Base-by-base conservation (phyloP, 2,797 vertebrate species). In the Periparus ater region DNA sequence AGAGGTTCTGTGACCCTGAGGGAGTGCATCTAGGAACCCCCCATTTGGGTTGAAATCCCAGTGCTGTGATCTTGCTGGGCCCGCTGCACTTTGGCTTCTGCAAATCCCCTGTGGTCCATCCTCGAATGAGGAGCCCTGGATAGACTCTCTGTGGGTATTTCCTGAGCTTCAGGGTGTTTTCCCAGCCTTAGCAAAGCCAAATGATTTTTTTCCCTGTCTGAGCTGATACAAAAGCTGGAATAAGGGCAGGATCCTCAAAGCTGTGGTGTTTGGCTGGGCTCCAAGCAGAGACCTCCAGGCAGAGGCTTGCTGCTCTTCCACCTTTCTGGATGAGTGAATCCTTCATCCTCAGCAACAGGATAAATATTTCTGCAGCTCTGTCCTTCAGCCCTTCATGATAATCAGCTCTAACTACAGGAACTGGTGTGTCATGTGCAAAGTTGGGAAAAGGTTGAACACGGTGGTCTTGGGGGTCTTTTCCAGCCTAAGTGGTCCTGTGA, bases 31-130 rank as follows among this genome's bases (percentile, higher is more conserved):
- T 7, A 16, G 79, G 54, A 36, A 1, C 0, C 2, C 16, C 18
- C 6, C 1, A 0, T 11, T 22, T 0, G 0, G 26, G 26, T 21
- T 15, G 53, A 34, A 20, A 54, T 32, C 32, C 1, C 7, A 7
- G 26, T 16, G 54, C 34, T 34, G 7, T 1, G 17, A 17, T 30
- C n/a, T 63, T 45, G 21, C 45, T 0, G 9, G 63, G 8, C 60
- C 2, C 0, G 1, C 14, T 44, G 29, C 22, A 13, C 22, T 26
- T 63, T 23, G 57, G 18, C 17, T 55, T 50, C 62, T 83, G 36
- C 42, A 32, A 6, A 27, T 50, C 1, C 1, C 16, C 36, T 17
- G 42, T 1, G 3, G 4, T 50, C 15, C 42, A 8, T 34, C 48
- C 50, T 75, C 0, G 0, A 10, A 2, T 3, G 50, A 72, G 36